Conservation (phyloP, 2,113 vertebrate genomes). For the Grammomys dolichurus region DNA sequence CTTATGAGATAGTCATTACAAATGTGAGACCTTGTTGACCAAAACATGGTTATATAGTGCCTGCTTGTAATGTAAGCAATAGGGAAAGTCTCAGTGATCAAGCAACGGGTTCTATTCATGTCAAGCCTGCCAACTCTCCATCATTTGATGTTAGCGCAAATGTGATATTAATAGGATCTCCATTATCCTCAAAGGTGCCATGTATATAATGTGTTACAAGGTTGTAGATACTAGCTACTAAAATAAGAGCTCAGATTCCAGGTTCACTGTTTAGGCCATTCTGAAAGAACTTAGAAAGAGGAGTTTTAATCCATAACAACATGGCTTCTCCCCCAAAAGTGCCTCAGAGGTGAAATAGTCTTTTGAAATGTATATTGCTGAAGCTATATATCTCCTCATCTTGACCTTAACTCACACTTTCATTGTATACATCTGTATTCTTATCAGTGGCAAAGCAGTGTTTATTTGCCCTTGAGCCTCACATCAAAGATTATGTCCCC, state of each 20-base stretch:
- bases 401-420: not conserved
- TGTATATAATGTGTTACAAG: not conserved
- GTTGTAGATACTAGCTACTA: not conserved
- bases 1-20: not conserved
- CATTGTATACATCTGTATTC: constrained; percentile 56
- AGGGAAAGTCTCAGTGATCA: not conserved
- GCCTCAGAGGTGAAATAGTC: constrained; percentile 30
- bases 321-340: not conserved
- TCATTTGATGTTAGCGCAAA: not conserved
- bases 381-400: not conserved
- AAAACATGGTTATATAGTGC: not conserved
- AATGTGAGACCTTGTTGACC: not conserved
- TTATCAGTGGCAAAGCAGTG: constrained; percentile 32
- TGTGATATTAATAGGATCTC: not conserved
- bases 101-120: not conserved
- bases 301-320: constrained; percentile 27
- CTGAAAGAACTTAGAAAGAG: not conserved
- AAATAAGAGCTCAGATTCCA: constrained; percentile 10
- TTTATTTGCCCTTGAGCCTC: constrained; percentile 30
- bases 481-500: constrained; percentile 32
- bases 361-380: constrained; percentile 63
- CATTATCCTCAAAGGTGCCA: not conserved
- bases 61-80: not conserved
- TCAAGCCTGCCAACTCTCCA: rapidly evolving
- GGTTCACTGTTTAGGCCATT: not conserved